These are phyloP conservation scores for Lanius collurio DNA, from an alignment of 2,113 vertebrate species.

Conservation along the genomic window DNA sequence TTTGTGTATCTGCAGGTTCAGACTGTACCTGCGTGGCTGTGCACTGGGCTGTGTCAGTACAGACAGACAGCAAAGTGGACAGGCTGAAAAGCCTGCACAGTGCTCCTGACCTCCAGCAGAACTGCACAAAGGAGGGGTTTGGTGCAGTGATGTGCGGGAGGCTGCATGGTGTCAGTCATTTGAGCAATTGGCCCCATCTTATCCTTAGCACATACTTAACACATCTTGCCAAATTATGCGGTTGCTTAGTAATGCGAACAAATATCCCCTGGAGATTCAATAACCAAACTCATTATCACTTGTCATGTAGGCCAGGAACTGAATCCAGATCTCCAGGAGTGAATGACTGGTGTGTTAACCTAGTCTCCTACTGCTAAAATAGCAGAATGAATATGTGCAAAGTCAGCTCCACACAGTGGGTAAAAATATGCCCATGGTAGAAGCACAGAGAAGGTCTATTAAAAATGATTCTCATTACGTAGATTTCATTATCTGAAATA, in stretches of 20 bases:
- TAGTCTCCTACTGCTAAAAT: conserved; percentile 53
- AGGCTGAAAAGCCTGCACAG: not conserved
- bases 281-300: conserved; percentile 68
- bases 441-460: conserved; percentile 6
- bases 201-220: conserved; percentile 53
- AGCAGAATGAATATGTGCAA: conserved; percentile 43
- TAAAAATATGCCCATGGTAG: conserved; percentile 39
- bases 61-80: not conserved
- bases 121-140: not conserved
- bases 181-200: conserved; percentile 60
- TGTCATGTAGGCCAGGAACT: conserved; percentile 63
- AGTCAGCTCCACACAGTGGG: conserved; percentile 4
- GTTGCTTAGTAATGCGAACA: conserved; percentile 67
- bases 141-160: not conserved
- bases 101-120: not conserved
- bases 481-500: conserved; percentile 32
- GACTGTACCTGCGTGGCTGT: fast-evolving
- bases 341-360: conserved; percentile 55
- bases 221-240: conserved; percentile 58
- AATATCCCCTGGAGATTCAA: conserved; percentile 67
- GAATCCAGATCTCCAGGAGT: conserved; percentile 63
- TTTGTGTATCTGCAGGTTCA: not conserved
- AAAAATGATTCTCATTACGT: conserved; percentile 7
- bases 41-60: not conserved
- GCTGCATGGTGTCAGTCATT: conserved; percentile 48